Base-by-base conservation (phyloP, 2,797 vertebrate species). In the Caiman crocodilus region DNA sequence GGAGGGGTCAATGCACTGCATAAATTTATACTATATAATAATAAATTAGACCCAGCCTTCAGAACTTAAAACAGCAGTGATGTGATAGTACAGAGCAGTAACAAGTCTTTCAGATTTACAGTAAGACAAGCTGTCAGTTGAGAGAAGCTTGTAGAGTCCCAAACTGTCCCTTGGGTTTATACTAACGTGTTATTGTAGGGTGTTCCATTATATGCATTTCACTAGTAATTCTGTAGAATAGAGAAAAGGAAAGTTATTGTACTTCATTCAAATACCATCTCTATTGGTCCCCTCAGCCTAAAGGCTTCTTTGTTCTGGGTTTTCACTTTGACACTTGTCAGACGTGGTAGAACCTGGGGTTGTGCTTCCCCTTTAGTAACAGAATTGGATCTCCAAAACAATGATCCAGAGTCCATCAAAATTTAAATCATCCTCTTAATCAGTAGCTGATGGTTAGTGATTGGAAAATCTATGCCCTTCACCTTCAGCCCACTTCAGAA, bases 191-290 rank as follows among this genome's bases (percentile, higher is more conserved):
- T 85, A 50, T 25, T 73, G 5, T 67, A 1, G 61, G 7, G 58
- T 67, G 13, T 35, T 12, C 56, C 20, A 1, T 4, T 0, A 1
- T 17, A 35, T 63, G 56, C 69, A 50, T 7, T 1, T 61, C 17
- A 18, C 26, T 5, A 25, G 4, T 76, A 3, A 28, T 6, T 55
- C 61, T 69, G 0, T 16, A 60, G 78, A 77, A 9, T 2, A 30
- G 25, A 63, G 60, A 59, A 56, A 50, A 57, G 50, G 61, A 28
- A 35, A 71, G 77, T 61, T 30, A 28, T 18, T 3, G 4, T 55
- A 57, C 28, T 35, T 9, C 15, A 3, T 0, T 0, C n/a, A 4
- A 9, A 5, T 10, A 8, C 21, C 17, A 26, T 17, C 73, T 26
- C 63, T 23, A 30, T 28, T 18, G 55, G 28, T 55, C 8, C 10